These are phyloP conservation scores for Hydrotaea cyrtoneurina DNA, from an alignment of 2,888 invertebrate genomes.

Conservation along the genomic window DNA sequence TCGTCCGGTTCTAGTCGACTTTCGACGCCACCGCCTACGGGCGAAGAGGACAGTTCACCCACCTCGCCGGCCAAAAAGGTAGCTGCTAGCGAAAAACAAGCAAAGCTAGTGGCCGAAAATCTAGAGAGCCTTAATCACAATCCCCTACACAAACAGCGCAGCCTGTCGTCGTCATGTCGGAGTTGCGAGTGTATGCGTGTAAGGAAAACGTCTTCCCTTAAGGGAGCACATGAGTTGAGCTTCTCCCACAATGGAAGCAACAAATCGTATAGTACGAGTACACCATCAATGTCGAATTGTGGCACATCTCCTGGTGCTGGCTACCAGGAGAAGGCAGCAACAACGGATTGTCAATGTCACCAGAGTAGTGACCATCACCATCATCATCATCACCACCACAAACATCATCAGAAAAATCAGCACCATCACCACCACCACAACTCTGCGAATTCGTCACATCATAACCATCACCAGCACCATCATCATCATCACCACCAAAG, in stretches of 20 bases:
- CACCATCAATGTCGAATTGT: constrained; percentile 72
- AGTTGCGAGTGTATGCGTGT: constrained; percentile 73
- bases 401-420: constrained; percentile 25
- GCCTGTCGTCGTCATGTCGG: constrained; percentile 69
- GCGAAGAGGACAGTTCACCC: constrained; percentile 76
- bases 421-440: constrained; percentile 55
- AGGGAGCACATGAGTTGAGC: constrained; percentile 74
- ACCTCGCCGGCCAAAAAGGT: constrained; percentile 74
- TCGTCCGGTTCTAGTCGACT: constrained; percentile 73
- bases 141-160: constrained; percentile 52
- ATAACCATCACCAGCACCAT: constrained; percentile 35
- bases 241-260: constrained; percentile 64
- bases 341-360: constrained; percentile 58
- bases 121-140: constrained; percentile 72
- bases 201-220: constrained; percentile 76
- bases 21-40: constrained; percentile 78
- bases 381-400: constrained; percentile 47
- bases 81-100: constrained; percentile 68
- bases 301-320: constrained; percentile 42
- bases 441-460: constrained; percentile 30
- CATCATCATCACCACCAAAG: constrained; percentile 31
- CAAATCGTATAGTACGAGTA: constrained; percentile 75
- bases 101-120: constrained; percentile 74
- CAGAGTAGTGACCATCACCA: constrained; percentile 62
- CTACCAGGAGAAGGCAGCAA: constrained; percentile 66